Base-by-base conservation (phyloP, 2,113 vertebrate species). In the Percina caprodes region DNA sequence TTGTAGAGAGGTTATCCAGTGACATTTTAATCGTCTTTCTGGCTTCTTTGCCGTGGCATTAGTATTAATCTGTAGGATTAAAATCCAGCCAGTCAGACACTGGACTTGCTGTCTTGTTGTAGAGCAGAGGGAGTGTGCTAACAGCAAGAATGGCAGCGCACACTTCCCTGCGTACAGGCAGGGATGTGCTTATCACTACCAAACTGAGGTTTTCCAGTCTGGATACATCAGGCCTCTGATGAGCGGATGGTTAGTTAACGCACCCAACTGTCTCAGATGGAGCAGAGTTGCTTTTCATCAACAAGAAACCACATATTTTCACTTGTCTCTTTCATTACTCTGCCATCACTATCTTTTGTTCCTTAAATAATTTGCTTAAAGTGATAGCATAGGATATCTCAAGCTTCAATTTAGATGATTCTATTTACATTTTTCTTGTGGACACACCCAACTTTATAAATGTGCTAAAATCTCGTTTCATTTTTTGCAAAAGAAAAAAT, bases 11-110 rank as follows among this genome's bases (percentile, higher is more conserved):
- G 93, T 93, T 93, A 94, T 93, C 91, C 91, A 76, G 82, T 94
- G 93, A 94, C 92, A 94, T 94, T 94, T 92, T 94, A 94, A 95
- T 95, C 91, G 83, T 92, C 92, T 94, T 90, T 94, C 89, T 69
- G 92, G 88, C 91, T 90, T 92, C 90, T 93, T 92, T 93, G 86
- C 88, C 54, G 56, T 76, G 75, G 87, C 80, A 92, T 92, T 91
- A 93, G 79, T 71, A 88, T 89, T 93, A 94, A 94, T 94, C 90
- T 89, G 73, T 14, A 52, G 90, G 94, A 94, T 93, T 94, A 93
- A 89, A 93, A 71, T 79, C 84, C 69, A 85, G 72, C 56, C 89
- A 72, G 89, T 78, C 88, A 87, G 71, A 90, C 87, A 83, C 83
- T 84, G 86, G 89, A 86, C 80, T 86, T 80, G 79, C 85, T 77